Evolutionary conservation across 2,797 vertebrate species (phyloP).

Genomic region (Cossypha dichroa): DNA sequence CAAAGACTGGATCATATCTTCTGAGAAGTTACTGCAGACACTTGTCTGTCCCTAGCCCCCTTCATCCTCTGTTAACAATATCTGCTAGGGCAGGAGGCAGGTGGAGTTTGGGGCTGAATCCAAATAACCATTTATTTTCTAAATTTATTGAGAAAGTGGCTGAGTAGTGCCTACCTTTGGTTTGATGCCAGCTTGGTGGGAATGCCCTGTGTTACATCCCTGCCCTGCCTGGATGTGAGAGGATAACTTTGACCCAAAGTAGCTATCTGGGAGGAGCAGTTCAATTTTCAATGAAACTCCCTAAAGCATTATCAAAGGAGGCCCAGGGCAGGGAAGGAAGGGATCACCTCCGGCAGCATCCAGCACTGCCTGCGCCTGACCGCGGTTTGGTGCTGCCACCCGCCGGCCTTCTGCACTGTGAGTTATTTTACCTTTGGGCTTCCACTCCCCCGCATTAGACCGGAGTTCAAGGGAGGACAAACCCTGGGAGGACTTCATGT

Average conservation of each 20-base stretch:
- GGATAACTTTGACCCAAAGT: neutral
- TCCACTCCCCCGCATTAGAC: neutral
- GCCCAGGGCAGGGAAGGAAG: accelerated
- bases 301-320: accelerated
- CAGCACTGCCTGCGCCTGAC: neutral
- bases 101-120: neutral
- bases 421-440: neutral
- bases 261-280: neutral
- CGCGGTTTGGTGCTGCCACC: neutral
- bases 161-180: neutral
- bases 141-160: neutral
- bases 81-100: neutral
- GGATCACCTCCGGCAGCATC: neutral
- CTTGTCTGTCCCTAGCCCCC: neutral
- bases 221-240: neutral
- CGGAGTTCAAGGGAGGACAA: neutral
- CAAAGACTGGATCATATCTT: neutral
- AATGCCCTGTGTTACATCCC: neutral
- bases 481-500: accelerated
- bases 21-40: neutral
- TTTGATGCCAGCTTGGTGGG: neutral
- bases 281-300: neutral
- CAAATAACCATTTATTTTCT: neutral
- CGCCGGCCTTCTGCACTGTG: neutral
- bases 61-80: neutral